These are phyloP conservation scores for Catostomus latipinnis DNA, from an alignment of 2,797 vertebrate genomes.

Conservation along the genomic window DNA sequence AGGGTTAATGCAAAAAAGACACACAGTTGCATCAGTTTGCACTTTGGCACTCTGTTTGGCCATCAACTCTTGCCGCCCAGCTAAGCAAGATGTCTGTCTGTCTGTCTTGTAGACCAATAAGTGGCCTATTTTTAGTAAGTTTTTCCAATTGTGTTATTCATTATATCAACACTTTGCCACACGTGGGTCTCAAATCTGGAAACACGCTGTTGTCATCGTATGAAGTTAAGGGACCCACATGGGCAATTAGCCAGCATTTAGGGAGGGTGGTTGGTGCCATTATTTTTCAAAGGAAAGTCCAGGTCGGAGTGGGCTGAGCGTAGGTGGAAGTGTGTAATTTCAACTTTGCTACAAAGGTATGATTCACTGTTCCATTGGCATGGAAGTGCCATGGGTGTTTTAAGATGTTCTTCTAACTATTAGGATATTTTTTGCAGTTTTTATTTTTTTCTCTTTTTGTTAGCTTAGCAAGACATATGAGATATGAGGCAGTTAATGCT, in stretches of 20 bases:
- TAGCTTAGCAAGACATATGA: not conserved
- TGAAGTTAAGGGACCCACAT: slow-evolving; percentile 50
- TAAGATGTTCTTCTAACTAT: not conserved
- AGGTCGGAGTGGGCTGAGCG: slow-evolving; percentile 26
- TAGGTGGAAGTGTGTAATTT: slow-evolving; percentile 45
- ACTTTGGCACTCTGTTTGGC: slow-evolving; percentile 35
- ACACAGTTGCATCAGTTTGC: slow-evolving; percentile 1
- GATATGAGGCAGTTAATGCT: slow-evolving; percentile 2
- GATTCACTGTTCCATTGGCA: slow-evolving; percentile 36
- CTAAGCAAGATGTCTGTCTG: slow-evolving; percentile 43
- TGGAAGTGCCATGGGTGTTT: not conserved
- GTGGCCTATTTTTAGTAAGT: slow-evolving; percentile 64
- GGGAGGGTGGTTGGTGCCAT: slow-evolving; percentile 45
- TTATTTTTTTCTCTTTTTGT: not conserved
- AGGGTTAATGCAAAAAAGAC: slow-evolving; percentile 15
- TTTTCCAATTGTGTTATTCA: slow-evolving; percentile 78
- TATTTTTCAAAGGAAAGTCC: slow-evolving; percentile 47
- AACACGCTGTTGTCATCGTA: slow-evolving; percentile 52
- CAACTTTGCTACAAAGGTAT: slow-evolving; percentile 11
- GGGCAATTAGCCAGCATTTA: slow-evolving; percentile 56
- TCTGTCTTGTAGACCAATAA: slow-evolving; percentile 27
- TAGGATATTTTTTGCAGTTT: not conserved
- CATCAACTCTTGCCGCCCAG: slow-evolving; percentile 26
- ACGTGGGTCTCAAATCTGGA: slow-evolving; percentile 77
- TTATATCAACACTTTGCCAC: slow-evolving; percentile 77